Percentiles rank a stretch among this genome's conserved stretches.
Conservation (phyloP, 2,888 invertebrate genomes). For the Pterobdella sp. region DNA sequence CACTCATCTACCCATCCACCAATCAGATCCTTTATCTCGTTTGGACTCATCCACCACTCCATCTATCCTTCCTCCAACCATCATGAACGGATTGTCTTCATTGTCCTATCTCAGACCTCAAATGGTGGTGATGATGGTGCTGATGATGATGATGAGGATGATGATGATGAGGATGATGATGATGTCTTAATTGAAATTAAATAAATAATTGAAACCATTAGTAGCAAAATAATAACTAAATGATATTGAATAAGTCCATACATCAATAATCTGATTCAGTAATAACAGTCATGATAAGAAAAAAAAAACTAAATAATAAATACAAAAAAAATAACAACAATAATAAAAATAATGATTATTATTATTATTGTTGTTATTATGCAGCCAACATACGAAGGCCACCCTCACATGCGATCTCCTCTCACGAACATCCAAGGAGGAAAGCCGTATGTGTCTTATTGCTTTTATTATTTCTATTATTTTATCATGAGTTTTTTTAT, state of each 20-base stretch:
- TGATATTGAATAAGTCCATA: too few relatives aligned
- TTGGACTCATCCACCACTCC: slow-evolving; percentile 26
- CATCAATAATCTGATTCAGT: too few relatives aligned
- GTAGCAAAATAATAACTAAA: too few relatives aligned
- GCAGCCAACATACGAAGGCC: slow-evolving; percentile 39
- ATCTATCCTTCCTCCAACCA: slow-evolving; percentile 26
- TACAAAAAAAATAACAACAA: background rate
- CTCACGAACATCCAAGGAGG: slow-evolving; percentile 57
- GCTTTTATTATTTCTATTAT: background rate
- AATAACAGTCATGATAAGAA: background rate
- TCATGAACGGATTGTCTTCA: slow-evolving; percentile 41
- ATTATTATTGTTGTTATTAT: background rate
- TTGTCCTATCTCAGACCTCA: slow-evolving; percentile 37
- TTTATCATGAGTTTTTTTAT: background rate
- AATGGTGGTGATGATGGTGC: slow-evolving; percentile 38
- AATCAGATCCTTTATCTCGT: slow-evolving; percentile 14
- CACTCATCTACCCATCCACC: slow-evolving; percentile 15
- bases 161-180: slow-evolving; percentile 17
- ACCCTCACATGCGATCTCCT: slow-evolving; percentile 42
- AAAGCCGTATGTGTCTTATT: slow-evolving; percentile 69
- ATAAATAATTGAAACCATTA: background rate
- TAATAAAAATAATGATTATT: background rate
- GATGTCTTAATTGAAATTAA: background rate
- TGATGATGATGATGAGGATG: slow-evolving; percentile 13
- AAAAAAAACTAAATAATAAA: background rate